Evolutionary conservation across 1,140 invertebrate genomes (phyloP), one percentile per base, ranked within the genome.

Genomic region (Leptopilina boulardi): DNA sequence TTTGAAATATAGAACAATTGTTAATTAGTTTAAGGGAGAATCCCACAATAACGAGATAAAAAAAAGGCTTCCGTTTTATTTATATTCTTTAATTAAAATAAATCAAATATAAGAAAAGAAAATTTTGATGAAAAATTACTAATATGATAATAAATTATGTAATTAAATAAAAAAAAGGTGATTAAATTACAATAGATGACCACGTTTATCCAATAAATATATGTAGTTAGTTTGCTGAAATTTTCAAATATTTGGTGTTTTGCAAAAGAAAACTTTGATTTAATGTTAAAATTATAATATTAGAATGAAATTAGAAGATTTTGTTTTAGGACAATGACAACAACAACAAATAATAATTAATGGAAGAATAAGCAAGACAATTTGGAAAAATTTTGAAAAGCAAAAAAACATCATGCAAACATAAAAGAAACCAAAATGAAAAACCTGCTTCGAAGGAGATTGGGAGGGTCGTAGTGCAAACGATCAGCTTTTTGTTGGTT

Each of bases 391-490:
- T n/a, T 72, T 41, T 11, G 51, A 73, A 54, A 51, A 47, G 41
- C 3, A 44, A 30, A 76, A 54, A 79, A 85, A 79, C 34, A 38
- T 74, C 80, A 77, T 81, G 80, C 76, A 80, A 83, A 83, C 81
- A 75, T 66, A 76, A 77, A 85, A 80, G 73, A 86, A 83, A 87
- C 86, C 75, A 85, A 87, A 89, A 88, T 84, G 74, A 85, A 87
- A 34, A 85, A 91, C 88, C 90, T 89, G 87, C 74, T 59, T 77
- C 74, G 77, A 77, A 83, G 85, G 87, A 85, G 76, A 79, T 80
- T 76, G 82, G 78, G 72, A 83, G 75, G 71, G 80, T 86, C 83
- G 87, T 72, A 80, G 74, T 70, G 82, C 79, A 79, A 77, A 78
- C 80, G 80, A 80, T 85, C 85, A 87, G 83, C 85, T 86, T 78